Percentiles rank a stretch among this genome's conserved stretches.
Evolutionary conservation across 2,797 vertebrate genomes (phyloP).

Genomic region (Neostethus bicornis): DNA sequence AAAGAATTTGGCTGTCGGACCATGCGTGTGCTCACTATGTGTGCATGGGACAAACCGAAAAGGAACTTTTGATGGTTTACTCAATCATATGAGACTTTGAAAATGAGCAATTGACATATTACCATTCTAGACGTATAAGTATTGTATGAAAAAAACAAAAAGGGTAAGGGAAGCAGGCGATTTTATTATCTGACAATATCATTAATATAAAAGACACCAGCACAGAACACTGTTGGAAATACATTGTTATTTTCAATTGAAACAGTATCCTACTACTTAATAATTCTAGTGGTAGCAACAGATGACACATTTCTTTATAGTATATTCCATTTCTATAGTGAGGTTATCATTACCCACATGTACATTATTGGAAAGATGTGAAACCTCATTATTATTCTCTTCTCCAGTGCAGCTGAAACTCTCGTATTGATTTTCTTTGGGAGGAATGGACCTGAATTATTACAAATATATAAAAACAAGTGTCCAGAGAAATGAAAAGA

Average conservation of each 20-base stretch:
- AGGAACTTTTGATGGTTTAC: too few relatives aligned
- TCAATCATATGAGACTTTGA: too few relatives aligned
- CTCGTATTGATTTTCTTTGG: constrained; percentile 8
- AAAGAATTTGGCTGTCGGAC: too few relatives aligned
- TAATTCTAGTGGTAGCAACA: background rate
- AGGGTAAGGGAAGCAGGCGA: too few relatives aligned
- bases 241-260: too few relatives aligned
- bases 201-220: too few relatives aligned
- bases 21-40: too few relatives aligned
- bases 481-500: constrained; percentile 12
- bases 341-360: background rate
- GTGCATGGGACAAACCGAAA: too few relatives aligned
- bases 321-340: background rate
- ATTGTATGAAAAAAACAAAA: background rate
- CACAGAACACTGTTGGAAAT: too few relatives aligned
- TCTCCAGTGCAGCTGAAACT: constrained; percentile 3
- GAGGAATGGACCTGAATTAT: constrained; percentile 13
- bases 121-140: background rate
- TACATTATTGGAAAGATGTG: constrained; percentile 9
- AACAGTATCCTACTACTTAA: too few relatives aligned
- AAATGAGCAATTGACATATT: background rate
- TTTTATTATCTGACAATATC: too few relatives aligned
- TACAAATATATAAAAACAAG: constrained; percentile 16
- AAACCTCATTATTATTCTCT: constrained; percentile 8
- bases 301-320: background rate